Evolutionary conservation across 2,113 vertebrate species (phyloP), one percentile per base, ranked within the genome.

Genomic region (Mixornis gularis): DNA sequence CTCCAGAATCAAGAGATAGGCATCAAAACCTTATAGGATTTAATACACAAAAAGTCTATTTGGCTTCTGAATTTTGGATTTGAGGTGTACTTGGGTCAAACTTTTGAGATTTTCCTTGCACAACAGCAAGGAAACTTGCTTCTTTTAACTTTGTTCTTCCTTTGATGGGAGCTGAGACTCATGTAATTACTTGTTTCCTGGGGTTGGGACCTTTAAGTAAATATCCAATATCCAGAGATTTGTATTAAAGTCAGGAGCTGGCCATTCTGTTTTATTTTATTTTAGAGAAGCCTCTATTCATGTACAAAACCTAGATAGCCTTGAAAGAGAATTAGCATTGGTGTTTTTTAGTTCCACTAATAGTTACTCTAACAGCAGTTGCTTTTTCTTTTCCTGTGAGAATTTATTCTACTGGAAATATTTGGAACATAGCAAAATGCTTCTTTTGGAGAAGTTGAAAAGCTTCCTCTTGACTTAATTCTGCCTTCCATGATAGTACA

Each of bases 171-270:
- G 19, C 73, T 63, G 89, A 84, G 77, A 38, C 43, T 87, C 34
- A 4, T 43, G 43, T 72, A 92, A 92, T 89, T 89, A 69, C 49
- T 72, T 69, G 34, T 89, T 95, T 96, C 92, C 89, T 91, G 89
- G 63, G 59, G 32, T 6, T 79, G 55, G 7, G 36, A 49, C 32
- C 66, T 95, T 92, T 69, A 87, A 82, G 32, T 85, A 73, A 79
- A 91, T 89, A 92, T 65, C 62, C 43, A 80, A 60, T 81, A 68
- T 26, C 85, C 66, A 91, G 53, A 90, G 65, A 46, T 86, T 38
- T 5, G 2, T 27, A 32, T 64, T 74, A 7, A 88, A 93, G 53
- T 76, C 3, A 2, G 12, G 44, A 82, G 51, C 13, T 82, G 46
- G 19, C 27, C 34, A 55, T 65, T 65, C 16, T 36, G 15, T 14